These are phyloP conservation scores for Boleophthalmus pectinirostris DNA, from an alignment of 2,113 vertebrate species.

Conservation along the genomic window DNA sequence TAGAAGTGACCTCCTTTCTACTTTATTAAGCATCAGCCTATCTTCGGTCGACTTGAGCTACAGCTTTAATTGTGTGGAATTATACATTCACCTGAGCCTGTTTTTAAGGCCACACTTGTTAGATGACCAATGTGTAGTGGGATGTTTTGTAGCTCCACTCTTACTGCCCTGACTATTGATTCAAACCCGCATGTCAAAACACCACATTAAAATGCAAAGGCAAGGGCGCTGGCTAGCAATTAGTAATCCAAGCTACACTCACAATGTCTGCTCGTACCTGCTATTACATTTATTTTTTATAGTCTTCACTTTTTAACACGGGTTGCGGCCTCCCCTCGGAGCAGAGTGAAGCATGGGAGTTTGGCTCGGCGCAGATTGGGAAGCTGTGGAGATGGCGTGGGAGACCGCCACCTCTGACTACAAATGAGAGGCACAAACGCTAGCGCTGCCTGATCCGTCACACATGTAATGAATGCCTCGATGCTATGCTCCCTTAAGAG, in stretches of 20 bases:
- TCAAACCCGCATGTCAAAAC: slow-evolving; percentile 35
- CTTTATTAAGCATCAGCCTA: background rate
- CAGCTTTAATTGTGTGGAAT: background rate
- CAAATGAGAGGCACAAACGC: slow-evolving; percentile 64
- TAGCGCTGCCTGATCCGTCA: slow-evolving; percentile 37
- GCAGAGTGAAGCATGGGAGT: slow-evolving; percentile 18
- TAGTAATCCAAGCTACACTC: slow-evolving; percentile 37
- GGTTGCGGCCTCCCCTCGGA: slow-evolving; percentile 21
- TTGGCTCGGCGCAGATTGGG: slow-evolving; percentile 29
- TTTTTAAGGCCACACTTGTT: slow-evolving; percentile 4
- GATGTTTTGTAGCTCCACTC: slow-evolving; percentile 12
- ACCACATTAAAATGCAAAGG: slow-evolving; percentile 39
- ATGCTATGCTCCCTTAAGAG: slow-evolving; percentile 31
- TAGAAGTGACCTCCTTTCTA: background rate
- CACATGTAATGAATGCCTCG: slow-evolving; percentile 48
- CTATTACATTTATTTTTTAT: slow-evolving; percentile 31
- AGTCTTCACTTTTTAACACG: slow-evolving; percentile 22
- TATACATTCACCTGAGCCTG: background rate
- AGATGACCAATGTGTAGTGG: slow-evolving; percentile 4
- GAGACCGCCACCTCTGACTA: slow-evolving; percentile 62
- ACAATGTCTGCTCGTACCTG: slow-evolving; percentile 13
- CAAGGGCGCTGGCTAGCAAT: slow-evolving; percentile 36
- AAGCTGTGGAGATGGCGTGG: slow-evolving; percentile 46
- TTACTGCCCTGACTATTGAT: slow-evolving; percentile 18
- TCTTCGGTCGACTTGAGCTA: background rate